Evolutionary conservation across 1,140 invertebrate species (phyloP).

Genomic region (Zaprionus kolodkinae): DNA sequence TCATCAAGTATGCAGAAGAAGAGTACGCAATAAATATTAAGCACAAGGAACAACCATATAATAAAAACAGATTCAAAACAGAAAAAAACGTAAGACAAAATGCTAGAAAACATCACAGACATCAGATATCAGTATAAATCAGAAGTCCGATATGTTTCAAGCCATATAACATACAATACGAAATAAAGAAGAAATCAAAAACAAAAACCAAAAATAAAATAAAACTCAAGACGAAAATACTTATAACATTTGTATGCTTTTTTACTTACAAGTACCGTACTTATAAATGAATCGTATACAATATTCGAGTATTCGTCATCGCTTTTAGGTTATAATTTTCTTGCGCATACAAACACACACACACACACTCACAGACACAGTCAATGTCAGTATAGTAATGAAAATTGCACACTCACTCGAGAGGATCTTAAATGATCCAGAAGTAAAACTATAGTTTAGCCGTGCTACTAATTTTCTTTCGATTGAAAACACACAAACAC

Average conservation of each 20-base stretch:
- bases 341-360: slow-evolving; percentile 54
- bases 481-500: slow-evolving; percentile 60
- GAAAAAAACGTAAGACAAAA: slow-evolving; percentile 22
- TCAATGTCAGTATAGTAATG: slow-evolving; percentile 68
- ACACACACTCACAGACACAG: slow-evolving; percentile 29
- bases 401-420: slow-evolving; percentile 43
- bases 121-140: slow-evolving; percentile 42
- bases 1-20: slow-evolving; percentile 58
- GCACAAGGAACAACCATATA: slow-evolving; percentile 71
- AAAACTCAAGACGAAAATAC: slow-evolving; percentile 59
- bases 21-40: slow-evolving; percentile 59
- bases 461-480: slow-evolving; percentile 68
- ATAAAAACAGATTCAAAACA: slow-evolving; percentile 52
- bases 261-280: slow-evolving; percentile 63
- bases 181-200: slow-evolving; percentile 45
- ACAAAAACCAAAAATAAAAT: slow-evolving; percentile 54
- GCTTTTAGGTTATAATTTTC: slow-evolving; percentile 69
- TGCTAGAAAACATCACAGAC: slow-evolving; percentile 16
- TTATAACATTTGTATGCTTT: slow-evolving; percentile 82
- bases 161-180: slow-evolving; percentile 31
- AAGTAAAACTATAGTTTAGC: slow-evolving; percentile 66
- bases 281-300: slow-evolving; percentile 46
- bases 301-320: slow-evolving; percentile 36
- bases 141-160: slow-evolving; percentile 58
- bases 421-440: slow-evolving; percentile 14